phyloP scores from a whole-genome alignment of 2,797 vertebrate species.

The Myripristis murdjan region DNA sequence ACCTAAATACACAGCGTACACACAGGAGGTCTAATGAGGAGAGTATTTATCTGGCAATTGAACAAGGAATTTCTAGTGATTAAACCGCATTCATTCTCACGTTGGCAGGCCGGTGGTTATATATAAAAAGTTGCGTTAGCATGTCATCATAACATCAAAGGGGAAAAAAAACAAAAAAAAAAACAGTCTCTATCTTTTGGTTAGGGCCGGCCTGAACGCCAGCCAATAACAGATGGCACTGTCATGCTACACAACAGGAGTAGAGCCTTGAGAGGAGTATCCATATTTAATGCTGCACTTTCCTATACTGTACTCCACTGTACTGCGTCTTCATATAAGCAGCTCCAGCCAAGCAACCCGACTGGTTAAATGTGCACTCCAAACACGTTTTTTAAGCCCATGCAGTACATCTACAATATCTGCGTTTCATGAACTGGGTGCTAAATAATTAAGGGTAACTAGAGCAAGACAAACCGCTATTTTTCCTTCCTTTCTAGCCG shows the following conservation, averaged over 20 bases:
- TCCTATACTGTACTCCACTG: constrained; percentile 30
- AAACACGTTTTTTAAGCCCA: constrained; percentile 11
- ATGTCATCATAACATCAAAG: constrained; percentile 49
- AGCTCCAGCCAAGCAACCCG: constrained; percentile 13
- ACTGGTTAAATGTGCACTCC: constrained; percentile 6
- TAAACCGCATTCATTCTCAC: background rate
- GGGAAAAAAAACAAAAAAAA: constrained; percentile 49
- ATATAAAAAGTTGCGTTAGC: constrained; percentile 37
- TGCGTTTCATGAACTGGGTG: constrained; percentile 16
- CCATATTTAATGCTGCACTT: constrained; percentile 33
- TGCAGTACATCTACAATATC: too few species aligned
- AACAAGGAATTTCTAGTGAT: background rate
- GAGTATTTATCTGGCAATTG: background rate
- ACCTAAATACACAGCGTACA: background rate
- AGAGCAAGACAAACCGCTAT: background rate
- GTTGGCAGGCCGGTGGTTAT: constrained; percentile 25
- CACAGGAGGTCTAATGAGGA: background rate
- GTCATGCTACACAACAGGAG: constrained; percentile 68
- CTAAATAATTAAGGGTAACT: background rate
- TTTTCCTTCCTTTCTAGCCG: constrained; percentile 14
- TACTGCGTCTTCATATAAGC: constrained; percentile 25
- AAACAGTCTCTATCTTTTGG: constrained; percentile 63
- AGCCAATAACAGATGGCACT: constrained; percentile 77
- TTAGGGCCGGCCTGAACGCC: constrained; percentile 64
- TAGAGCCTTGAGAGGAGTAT: constrained; percentile 44